Conservation (phyloP, 2,797 vertebrate species). For the Gymnoscopelus braueri region DNA sequence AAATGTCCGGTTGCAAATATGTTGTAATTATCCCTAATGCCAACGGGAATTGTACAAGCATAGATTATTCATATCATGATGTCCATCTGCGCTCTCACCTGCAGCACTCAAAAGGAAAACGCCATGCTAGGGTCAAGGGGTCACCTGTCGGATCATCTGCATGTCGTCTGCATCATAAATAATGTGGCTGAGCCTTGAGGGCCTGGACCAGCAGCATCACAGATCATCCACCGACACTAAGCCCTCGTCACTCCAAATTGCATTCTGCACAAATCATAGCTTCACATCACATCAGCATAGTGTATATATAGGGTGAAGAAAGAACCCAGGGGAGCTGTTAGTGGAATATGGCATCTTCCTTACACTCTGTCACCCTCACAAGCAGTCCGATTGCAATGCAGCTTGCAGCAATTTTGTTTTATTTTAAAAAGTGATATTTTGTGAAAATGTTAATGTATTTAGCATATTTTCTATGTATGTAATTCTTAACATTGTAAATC, state of each 20-base stretch:
- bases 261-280: too few relatives aligned
- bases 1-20: background rate
- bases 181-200: conserved; percentile 13
- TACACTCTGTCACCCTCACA: conserved; percentile 57
- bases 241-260: conserved; percentile 4
- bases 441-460: too few relatives aligned
- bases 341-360: conserved; percentile 18
- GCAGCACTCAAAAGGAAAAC: background rate
- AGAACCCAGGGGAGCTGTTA: conserved; percentile 32
- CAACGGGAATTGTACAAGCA: background rate
- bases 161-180: conserved; percentile 4
- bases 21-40: conserved; percentile 13
- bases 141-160: conserved; percentile 3
- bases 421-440: too few relatives aligned
- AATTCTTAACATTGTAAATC: too few relatives aligned
- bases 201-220: conserved; percentile 26
- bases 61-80: conserved; percentile 2
- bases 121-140: conserved; percentile 3
- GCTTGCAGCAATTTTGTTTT: too few relatives aligned
- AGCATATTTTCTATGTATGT: too few relatives aligned
- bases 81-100: background rate
- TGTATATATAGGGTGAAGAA: background rate
- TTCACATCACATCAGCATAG: background rate
- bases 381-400: conserved; percentile 47
- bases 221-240: conserved; percentile 43